Base-by-base conservation (phyloP, 2,113 vertebrate species). In the Cyrtonyx montezumae region DNA sequence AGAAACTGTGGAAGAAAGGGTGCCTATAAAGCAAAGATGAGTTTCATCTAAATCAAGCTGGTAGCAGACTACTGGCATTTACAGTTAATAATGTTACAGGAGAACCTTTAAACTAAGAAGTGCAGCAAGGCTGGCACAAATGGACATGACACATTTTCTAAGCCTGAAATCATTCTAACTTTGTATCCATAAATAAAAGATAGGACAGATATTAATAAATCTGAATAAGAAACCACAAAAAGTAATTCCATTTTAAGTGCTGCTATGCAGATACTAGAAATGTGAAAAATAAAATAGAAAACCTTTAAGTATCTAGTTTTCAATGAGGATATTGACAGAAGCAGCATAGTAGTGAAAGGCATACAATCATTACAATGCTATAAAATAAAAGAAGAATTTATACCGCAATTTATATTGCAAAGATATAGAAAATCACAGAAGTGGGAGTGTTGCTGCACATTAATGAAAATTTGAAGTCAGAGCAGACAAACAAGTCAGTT, bases 171-270 rank as follows among this genome's bases (percentile, higher is more conserved):
- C 83, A 95, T 94, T 94, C 83, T 80, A 93, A 93, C 5, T 88
- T 88, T 88, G 59, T 93, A 63, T 46, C 88, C 82, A 86, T 96
- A 96, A 96, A 95, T 95, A 94, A 96, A 89, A 95, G 70, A 95
- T 82, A 91, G 82, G 25, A 43, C 36, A 91, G 84, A 46, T 37
- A 84, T 77, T 85, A 87, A 95, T 74, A 91, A 93, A 94, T 85
- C 79, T 85, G 61, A 91, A 87, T 46, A 85, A 90, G 68, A 76
- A 93, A 36, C 12, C 22, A 79, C 59, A 40, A 88, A 89, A 91
- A 42, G 58, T 74, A 43, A 90, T 74, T 90, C 75, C 65, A 55
- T 58, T 91, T 91, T 59, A 92, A 91, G 75, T 22, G 56, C 16
- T 91, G 58, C 66, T 91, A 42, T 48, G 79, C 49, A 69, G 67